phyloP scores from a whole-genome alignment of 1,140 invertebrate genomes.

The Planococcus citri region DNA sequence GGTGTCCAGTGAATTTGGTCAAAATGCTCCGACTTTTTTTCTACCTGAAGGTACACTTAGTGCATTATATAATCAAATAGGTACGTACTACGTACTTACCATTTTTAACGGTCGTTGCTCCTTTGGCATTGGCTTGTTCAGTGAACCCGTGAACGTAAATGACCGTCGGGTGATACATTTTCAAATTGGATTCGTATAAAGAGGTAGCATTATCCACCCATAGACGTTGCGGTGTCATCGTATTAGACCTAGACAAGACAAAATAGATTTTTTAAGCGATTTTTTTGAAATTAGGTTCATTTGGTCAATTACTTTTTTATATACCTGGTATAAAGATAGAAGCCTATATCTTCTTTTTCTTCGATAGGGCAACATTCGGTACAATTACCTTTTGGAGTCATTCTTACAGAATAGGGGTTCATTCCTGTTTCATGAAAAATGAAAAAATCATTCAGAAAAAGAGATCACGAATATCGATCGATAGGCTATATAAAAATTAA shows the following conservation, averaged over 20 bases:
- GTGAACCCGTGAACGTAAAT: slow-evolving; percentile 66
- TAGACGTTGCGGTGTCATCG: slow-evolving; percentile 22
- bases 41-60: too few species aligned
- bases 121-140: slow-evolving; percentile 44
- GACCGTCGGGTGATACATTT: slow-evolving; percentile 45
- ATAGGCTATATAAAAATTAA: too few species aligned
- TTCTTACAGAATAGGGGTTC: slow-evolving; percentile 21
- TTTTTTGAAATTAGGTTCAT: too few species aligned
- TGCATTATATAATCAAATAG: too few species aligned
- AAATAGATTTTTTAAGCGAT: too few species aligned
- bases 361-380: slow-evolving; percentile 51
- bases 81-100: too few species aligned
- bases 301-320: too few species aligned
- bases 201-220: slow-evolving; percentile 21
- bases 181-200: slow-evolving; percentile 25
- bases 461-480: too few species aligned
- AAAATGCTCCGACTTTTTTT: too few species aligned
- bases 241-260: slow-evolving; percentile 28
- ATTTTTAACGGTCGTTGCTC: slow-evolving; percentile 47
- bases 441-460: too few species aligned
- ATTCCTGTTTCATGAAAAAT: background rate
- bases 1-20: too few species aligned
- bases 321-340: background rate
- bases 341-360: slow-evolving; percentile 33
- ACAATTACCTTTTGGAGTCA: slow-evolving; percentile 51